Evolutionary conservation across 2,888 invertebrate species (phyloP).

Genomic region (Drosophila longiperda): DNA sequence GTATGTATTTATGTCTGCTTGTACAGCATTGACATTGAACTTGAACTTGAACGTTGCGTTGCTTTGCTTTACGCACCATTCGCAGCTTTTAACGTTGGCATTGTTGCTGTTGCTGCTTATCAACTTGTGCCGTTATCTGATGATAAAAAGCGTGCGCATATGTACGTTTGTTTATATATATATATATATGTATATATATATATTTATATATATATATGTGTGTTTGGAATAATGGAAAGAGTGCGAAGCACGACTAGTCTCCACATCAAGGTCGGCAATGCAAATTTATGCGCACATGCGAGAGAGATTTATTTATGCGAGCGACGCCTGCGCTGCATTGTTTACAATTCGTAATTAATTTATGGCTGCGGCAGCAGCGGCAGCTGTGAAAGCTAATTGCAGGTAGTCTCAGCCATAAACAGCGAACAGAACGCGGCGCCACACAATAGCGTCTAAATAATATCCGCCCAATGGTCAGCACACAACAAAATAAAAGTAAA

Average conservation of each 20-base stretch:
- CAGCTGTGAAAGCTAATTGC: constrained; percentile 72
- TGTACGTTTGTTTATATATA: not conserved
- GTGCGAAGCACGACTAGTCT: not conserved
- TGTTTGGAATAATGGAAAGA: not conserved
- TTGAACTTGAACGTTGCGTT: constrained; percentile 68
- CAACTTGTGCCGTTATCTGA: constrained; percentile 68
- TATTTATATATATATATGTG: not conserved
- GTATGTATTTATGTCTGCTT: constrained; percentile 40
- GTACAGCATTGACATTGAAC: constrained; percentile 70
- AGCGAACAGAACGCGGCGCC: constrained; percentile 58
- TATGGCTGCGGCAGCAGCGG: constrained; percentile 48
- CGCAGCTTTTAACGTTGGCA: constrained; percentile 29
- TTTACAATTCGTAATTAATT: constrained; percentile 76
- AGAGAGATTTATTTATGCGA: constrained; percentile 71
- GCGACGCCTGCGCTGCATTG: constrained; percentile 69
- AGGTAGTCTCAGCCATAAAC: constrained; percentile 49
- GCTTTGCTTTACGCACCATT: constrained; percentile 55
- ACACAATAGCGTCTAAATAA: constrained; percentile 82
- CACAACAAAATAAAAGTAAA: constrained; percentile 8
- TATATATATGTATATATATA: not conserved
- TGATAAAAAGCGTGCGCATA: constrained; percentile 33
- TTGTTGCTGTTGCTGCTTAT: constrained; percentile 48
- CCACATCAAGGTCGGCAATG: constrained; percentile 64
- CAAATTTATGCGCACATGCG: constrained; percentile 75
- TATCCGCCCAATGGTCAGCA: constrained; percentile 80